A percentile compares a stretch with the other conserved stretches of the same genome.
phyloP scores from a whole-genome alignment of 2,888 invertebrate species.

The Epinotia demarniana region DNA sequence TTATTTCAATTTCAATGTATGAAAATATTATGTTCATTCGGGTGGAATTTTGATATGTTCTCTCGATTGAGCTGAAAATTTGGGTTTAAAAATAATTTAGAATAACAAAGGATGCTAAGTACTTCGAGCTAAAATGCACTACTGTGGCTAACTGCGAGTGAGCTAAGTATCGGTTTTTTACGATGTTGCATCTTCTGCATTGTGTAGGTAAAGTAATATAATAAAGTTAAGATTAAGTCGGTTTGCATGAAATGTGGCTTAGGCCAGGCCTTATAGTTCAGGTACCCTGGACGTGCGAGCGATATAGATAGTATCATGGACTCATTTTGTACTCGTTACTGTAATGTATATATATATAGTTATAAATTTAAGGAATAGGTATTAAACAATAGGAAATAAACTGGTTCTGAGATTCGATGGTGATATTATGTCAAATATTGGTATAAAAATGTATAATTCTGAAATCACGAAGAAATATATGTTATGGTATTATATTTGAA shows the following conservation, averaged over 20 bases:
- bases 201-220: neutral
- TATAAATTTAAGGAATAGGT: constrained; percentile 27
- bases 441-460: neutral
- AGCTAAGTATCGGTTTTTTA: neutral
- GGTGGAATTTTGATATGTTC: no score
- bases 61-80: no score
- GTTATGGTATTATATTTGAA: neutral
- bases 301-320: constrained; percentile 39
- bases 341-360: constrained; percentile 29
- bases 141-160: no score
- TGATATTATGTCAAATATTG: neutral
- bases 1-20: no score
- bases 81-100: no score
- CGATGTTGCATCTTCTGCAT: constrained; percentile 26
- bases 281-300: constrained; percentile 56
- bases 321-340: constrained; percentile 43
- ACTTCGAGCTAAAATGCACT: no score
- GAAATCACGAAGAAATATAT: no score
- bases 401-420: constrained; percentile 29
- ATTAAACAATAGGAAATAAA: constrained; percentile 27
- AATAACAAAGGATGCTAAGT: no score
- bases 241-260: constrained; percentile 63
- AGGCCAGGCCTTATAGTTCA: constrained; percentile 72
- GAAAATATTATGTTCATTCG: no score
- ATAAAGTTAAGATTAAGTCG: constrained; percentile 48